These are phyloP conservation scores for Anguilla anguilla DNA, from an alignment of 2,797 vertebrate genomes.

Conservation along the genomic window DNA sequence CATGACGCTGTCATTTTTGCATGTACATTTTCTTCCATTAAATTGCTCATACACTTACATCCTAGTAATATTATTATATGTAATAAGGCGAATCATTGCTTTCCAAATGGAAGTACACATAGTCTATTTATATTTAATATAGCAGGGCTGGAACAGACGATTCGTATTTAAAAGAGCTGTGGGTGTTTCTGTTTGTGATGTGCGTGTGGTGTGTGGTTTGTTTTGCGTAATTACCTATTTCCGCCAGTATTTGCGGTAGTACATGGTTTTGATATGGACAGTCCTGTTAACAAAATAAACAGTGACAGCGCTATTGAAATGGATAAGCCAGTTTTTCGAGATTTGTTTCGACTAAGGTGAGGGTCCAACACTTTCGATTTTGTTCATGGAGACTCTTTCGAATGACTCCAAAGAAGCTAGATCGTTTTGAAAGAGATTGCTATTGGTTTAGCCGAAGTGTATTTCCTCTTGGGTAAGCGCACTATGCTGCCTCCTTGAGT, in stretches of 20 bases:
- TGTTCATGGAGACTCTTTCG: neutral
- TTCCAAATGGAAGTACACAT: no score
- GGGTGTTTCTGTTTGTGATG: no score
- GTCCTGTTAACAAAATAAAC: neutral
- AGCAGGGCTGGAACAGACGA: no score
- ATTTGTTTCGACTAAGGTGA: neutral
- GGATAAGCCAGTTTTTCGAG: slow-evolving; percentile 16
- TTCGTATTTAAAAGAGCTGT: no score
- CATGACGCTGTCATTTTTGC: no score
- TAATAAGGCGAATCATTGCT: no score
- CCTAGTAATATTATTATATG: no score
- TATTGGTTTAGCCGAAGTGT: slow-evolving; percentile 11
- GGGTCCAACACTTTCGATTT: neutral
- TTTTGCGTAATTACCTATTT: neutral
- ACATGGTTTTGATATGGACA: neutral
- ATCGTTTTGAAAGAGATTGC: slow-evolving; percentile 11
- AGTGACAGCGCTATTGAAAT: neutral
- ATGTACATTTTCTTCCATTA: no score
- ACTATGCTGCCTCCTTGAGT: slow-evolving; percentile 48
- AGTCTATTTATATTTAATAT: no score
- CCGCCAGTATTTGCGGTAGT: neutral
- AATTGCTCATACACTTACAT: no score
- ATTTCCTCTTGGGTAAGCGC: slow-evolving; percentile 27
- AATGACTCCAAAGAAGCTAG: neutral
- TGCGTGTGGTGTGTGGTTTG: neutral